Evolutionary conservation across 2,888 invertebrate genomes (phyloP).

Genomic region (Auanema sp.): DNA sequence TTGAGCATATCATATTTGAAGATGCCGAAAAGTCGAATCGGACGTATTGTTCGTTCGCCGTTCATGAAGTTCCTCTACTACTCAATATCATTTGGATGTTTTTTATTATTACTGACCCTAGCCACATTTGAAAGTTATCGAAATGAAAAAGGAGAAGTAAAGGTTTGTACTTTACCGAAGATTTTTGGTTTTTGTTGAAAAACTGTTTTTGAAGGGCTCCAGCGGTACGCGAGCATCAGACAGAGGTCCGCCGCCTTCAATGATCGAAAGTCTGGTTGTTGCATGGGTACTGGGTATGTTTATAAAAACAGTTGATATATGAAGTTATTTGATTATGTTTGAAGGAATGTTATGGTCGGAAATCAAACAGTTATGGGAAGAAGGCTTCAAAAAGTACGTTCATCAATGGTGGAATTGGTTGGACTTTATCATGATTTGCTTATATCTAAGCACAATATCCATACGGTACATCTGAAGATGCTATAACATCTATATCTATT

Average conservation of each 20-base stretch:
- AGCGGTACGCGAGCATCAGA: conserved; percentile 58
- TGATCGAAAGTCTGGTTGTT: conserved; percentile 69
- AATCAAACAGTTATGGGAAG: conserved; percentile 71
- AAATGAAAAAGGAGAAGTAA: conserved; percentile 46
- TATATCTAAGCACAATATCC: conserved; percentile 69
- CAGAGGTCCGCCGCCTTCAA: conserved; percentile 68
- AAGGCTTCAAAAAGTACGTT: conserved; percentile 69
- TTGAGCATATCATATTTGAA: conserved; percentile 23
- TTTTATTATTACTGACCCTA: conserved; percentile 68
- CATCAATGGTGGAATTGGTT: conserved; percentile 72
- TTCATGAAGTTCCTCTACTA: conserved; percentile 72
- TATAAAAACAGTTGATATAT: conserved; percentile 9
- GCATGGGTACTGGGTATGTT: conserved; percentile 69
- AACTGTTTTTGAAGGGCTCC: conserved; percentile 25
- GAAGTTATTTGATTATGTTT: background rate
- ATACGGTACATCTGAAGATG: conserved; percentile 61
- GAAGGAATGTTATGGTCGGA: conserved; percentile 71
- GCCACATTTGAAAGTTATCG: conserved; percentile 64
- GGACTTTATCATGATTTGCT: conserved; percentile 70
- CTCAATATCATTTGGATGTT: conserved; percentile 70
- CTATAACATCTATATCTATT: background rate
- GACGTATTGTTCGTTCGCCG: conserved; percentile 69
- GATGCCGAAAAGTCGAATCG: conserved; percentile 67
- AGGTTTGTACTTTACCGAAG: conserved; percentile 9
- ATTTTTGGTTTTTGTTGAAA: conserved; percentile 11